phyloP scores from a whole-genome alignment of 2,113 vertebrate genomes.

The Dasyurus viverrinus region DNA sequence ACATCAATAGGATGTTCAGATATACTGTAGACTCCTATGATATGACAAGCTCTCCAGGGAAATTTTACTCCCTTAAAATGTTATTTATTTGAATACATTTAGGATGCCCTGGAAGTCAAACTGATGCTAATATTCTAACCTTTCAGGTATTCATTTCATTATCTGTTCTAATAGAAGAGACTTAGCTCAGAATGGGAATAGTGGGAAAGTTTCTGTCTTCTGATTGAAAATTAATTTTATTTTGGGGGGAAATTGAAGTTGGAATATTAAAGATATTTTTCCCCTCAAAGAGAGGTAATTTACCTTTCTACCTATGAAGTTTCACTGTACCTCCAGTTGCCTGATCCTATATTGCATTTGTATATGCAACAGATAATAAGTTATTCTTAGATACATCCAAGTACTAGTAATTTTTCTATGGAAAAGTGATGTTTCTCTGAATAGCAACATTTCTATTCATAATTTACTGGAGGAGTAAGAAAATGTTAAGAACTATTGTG shows the following conservation, averaged over 20 bases:
- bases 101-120: conserved; percentile 54
- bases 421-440: conserved; percentile 6
- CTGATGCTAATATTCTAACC: conserved; percentile 65
- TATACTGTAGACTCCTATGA: conserved; percentile 63
- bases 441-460: conserved; percentile 17
- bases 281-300: conserved; percentile 20
- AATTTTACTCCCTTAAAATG: conserved; percentile 55
- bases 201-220: conserved; percentile 32
- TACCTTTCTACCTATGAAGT: background rate
- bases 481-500: conserved; percentile 47
- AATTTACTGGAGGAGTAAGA: conserved; percentile 37
- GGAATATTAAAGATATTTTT: conserved; percentile 30
- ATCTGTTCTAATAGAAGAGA: conserved; percentile 46
- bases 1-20: conserved; percentile 53
- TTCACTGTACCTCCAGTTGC: conserved; percentile 36
- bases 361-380: conserved; percentile 11
- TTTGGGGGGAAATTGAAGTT: conserved; percentile 1
- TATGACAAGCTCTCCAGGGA: conserved; percentile 64
- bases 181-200: conserved; percentile 54
- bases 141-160: conserved; percentile 46
- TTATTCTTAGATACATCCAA: background rate
- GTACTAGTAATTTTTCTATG: conserved; percentile 1
- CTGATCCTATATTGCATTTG: conserved; percentile 19
- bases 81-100: conserved; percentile 63
- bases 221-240: conserved; percentile 46